Percentiles rank a stretch among this genome's conserved stretches.
Conservation (phyloP, 1,140 invertebrate genomes). For the Ceratitis capitata region DNA sequence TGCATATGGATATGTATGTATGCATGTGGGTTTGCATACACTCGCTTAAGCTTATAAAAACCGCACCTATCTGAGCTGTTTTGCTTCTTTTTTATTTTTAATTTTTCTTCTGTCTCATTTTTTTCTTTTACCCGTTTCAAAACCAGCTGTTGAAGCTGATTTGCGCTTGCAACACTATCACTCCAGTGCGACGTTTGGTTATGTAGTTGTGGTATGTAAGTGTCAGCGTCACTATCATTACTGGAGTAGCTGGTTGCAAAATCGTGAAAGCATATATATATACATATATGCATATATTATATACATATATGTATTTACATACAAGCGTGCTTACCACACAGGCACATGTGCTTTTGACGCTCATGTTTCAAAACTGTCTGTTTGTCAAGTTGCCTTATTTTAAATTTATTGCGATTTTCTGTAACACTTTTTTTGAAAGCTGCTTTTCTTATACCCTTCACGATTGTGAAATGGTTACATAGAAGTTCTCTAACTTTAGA, state of each 20-base stretch:
- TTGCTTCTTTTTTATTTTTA: not conserved
- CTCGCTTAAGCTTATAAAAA: no score
- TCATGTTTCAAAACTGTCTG: not conserved
- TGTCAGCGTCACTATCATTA: slow-evolving; percentile 20
- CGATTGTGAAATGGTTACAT: no score
- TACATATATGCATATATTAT: not conserved
- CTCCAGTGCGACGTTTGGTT: not conserved
- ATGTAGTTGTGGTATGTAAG: slow-evolving; percentile 8
- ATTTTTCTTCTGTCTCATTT: not conserved
- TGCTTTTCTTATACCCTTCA: no score
- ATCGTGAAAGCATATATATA: not conserved
- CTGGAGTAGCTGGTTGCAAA: slow-evolving; percentile 8
- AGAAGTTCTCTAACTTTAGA: no score
- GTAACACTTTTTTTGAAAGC: not conserved
- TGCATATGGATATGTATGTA: not conserved
- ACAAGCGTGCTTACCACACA: not conserved
- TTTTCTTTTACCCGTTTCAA: not conserved
- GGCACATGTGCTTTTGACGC: not conserved
- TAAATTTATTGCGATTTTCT: slow-evolving; percentile 28
- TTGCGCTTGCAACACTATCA: slow-evolving; percentile 29
- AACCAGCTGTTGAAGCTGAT: slow-evolving; percentile 36
- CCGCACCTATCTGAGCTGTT: not conserved
- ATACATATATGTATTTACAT: not conserved
- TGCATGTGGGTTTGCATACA: no score
- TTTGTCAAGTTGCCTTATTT: slow-evolving; percentile 30